phyloP scores from a whole-genome alignment of 2,888 invertebrate species.

The Drosophila yooni region DNA sequence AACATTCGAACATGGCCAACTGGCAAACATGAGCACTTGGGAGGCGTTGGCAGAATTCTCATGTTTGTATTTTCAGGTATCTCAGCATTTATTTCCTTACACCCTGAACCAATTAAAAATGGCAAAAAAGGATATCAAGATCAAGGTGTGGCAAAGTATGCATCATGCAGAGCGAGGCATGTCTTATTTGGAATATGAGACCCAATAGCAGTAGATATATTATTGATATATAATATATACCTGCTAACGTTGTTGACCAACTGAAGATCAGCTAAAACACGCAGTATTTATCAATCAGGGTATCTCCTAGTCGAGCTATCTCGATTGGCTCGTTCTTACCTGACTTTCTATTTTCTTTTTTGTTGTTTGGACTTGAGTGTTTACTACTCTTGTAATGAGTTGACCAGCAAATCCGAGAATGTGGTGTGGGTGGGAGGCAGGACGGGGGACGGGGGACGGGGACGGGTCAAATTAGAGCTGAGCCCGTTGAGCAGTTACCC shows the following conservation, averaged over 20 bases:
- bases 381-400: slow-evolving; percentile 14
- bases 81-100: slow-evolving; percentile 2
- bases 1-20: slow-evolving; percentile 29
- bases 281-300: background rate
- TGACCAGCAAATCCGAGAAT: slow-evolving; percentile 4
- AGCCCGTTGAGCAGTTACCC: slow-evolving; percentile 35
- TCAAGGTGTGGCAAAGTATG: background rate
- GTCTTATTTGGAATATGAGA: background rate
- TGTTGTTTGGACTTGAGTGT: background rate
- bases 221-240: background rate
- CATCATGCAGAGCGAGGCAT: background rate
- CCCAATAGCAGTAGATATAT: background rate
- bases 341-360: background rate
- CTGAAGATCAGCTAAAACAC: background rate
- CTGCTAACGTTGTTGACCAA: background rate
- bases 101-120: background rate
- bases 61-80: slow-evolving; percentile 20
- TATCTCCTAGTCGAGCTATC: background rate
- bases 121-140: background rate
- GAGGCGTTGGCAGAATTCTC: slow-evolving; percentile 30
- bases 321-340: background rate
- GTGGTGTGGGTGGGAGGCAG: background rate
- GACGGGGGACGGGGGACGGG: fast-evolving
- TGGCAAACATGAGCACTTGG: background rate
- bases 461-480: slow-evolving; percentile 8